Evolutionary conservation across 2,797 vertebrate species (phyloP), one percentile per base, ranked within the genome.

Genomic region (Echiichthys vipera): DNA sequence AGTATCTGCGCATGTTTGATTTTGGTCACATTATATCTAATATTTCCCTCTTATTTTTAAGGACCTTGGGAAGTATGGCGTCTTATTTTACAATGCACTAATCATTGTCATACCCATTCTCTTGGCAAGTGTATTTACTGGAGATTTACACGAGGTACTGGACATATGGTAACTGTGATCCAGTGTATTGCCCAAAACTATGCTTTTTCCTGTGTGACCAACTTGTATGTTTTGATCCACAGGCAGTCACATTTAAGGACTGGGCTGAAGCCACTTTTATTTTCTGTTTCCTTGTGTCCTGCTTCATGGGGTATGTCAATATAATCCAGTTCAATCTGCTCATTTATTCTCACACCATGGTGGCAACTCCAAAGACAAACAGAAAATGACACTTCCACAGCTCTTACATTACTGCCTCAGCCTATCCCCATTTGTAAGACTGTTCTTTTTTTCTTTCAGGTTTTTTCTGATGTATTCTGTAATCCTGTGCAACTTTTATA

Each of bases 391-490:
- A 32, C 13, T 10, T 47, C 5, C 15, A 4, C 13, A 57, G 27
- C 4, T 22, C 20, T 40, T 34, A 18, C 29, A 13, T 55, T 17
- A 37, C 18, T 27, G 27, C 20, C 39, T 46, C 49, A 13, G 27
- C 15, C 2, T 14, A 2, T 1, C 0, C 7, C 12, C 3, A n/a
- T 53, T 71, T 27, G 25, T 58, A 30, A 66, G 1, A 5, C 10
- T 27, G 1, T 20, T 50, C 2, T 77, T 2, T 71, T 24, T 6
- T 62, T 47, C 68, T 72, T 78, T 56, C 93, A 98, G 97, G 87
- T 98, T 98, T 84, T 91, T 98, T 25, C 71, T 99, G 90, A 96
- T 98, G 95, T 98, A 95, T 87, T 95, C 97, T 58, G 96, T 96
- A 18, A 92, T 97, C 37, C 91, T 98, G 47, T 98, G 97, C 91